phyloP scores from a whole-genome alignment of 2,113 vertebrate species.

The Andinoacara biseriatus region DNA sequence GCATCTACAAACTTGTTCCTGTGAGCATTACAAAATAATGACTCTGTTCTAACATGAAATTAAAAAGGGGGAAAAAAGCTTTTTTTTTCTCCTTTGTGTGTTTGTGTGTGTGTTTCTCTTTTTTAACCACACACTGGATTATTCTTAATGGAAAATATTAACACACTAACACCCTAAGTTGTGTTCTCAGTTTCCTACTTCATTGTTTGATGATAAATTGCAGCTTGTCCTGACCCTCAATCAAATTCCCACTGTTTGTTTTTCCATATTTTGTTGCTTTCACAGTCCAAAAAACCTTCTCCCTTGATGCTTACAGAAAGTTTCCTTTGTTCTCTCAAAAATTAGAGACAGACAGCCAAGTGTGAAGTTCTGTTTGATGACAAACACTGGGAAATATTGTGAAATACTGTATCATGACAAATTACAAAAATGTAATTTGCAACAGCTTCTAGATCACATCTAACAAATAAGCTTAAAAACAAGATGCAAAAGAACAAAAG shows the following conservation, averaged over 20 bases:
- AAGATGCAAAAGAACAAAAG: conserved; percentile 51
- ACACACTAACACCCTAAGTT: conserved; percentile 54
- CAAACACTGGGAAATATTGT: conserved; percentile 56
- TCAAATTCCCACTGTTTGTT: conserved; percentile 64
- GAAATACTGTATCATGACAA: conserved; percentile 57
- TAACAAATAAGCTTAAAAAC: conserved; percentile 38
- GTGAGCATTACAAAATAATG: conserved; percentile 80
- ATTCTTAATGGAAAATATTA: conserved; percentile 73
- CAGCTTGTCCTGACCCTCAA: conserved; percentile 68
- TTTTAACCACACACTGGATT: conserved; percentile 54
- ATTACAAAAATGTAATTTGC: conserved; percentile 44
- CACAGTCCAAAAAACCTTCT: conserved; percentile 50
- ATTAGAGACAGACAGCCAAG: conserved; percentile 57
- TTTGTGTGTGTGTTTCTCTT: conserved; percentile 27
- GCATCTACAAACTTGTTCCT: conserved; percentile 79
- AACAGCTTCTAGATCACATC: conserved; percentile 48
- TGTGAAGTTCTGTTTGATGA: conserved; percentile 65
- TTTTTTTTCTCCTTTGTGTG: background rate
- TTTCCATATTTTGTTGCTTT: conserved; percentile 53
- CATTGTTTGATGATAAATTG: conserved; percentile 74
- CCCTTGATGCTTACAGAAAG: conserved; percentile 38
- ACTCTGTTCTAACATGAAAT: conserved; percentile 78
- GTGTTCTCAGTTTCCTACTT: conserved; percentile 60
- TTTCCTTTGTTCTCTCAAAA: conserved; percentile 58
- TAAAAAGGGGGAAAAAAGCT: conserved; percentile 47